These are phyloP conservation scores for Psittacus erithacus DNA, from an alignment of 2,113 vertebrate genomes.

Conservation along the genomic window DNA sequence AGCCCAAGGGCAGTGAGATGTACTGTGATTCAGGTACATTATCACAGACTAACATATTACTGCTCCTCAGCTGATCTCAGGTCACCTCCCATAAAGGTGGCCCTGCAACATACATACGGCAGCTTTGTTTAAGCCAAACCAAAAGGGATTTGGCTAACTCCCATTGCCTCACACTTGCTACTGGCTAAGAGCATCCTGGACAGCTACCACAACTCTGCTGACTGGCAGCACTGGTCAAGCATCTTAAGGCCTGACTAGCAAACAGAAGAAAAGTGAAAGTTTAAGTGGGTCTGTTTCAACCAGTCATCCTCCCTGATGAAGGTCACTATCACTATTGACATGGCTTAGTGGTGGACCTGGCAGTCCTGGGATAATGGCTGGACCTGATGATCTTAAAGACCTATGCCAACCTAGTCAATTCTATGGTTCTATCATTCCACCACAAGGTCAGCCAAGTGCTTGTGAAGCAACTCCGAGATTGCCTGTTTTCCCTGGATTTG, in stretches of 20 bases:
- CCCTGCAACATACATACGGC: neutral
- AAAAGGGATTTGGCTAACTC: neutral
- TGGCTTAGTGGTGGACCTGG: neutral
- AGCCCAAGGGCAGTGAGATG: neutral
- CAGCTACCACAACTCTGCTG: neutral
- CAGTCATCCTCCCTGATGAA: neutral
- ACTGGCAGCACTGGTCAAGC: neutral
- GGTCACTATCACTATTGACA: neutral
- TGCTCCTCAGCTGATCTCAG: neutral
- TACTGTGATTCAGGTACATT: neutral
- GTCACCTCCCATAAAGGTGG: neutral
- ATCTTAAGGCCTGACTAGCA: neutral
- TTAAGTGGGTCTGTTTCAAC: neutral
- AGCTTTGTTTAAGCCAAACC: neutral
- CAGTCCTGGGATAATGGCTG: neutral
- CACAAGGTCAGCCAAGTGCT: neutral
- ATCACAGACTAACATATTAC: neutral
- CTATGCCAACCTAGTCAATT: neutral
- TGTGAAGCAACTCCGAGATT: neutral
- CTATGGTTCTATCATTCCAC: neutral
- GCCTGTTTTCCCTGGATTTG: neutral
- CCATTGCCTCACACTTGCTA: neutral
- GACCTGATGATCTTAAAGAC: neutral
- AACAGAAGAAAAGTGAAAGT: neutral
- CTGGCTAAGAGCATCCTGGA: neutral